These are phyloP conservation scores for Rhabdomys pumilio DNA, from an alignment of 2,797 vertebrate species.

Conservation along the genomic window DNA sequence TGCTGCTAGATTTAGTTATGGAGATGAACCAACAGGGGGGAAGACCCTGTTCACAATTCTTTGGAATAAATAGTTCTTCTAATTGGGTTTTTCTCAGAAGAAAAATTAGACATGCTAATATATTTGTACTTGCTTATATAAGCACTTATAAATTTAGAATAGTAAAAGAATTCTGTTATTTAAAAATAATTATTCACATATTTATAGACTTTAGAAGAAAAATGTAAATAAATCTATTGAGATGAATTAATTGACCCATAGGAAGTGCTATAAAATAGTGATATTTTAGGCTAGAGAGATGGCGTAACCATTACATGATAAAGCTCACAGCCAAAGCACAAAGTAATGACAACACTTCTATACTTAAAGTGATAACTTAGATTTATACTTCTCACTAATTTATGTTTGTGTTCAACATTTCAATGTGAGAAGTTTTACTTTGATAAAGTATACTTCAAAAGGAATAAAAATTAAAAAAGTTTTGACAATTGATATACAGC, in stretches of 20 bases:
- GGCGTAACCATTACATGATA: background rate
- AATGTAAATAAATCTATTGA: constrained; percentile 6
- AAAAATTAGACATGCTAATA: constrained; percentile 49
- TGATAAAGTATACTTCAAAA: constrained; percentile 6
- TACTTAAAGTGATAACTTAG: constrained; percentile 5
- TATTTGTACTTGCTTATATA: constrained; percentile 16
- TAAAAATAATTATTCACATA: constrained; percentile 36
- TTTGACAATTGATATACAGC: background rate
- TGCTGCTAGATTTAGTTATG: constrained; percentile 46
- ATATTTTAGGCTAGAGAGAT: background rate
- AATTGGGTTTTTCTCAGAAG: constrained; percentile 55
- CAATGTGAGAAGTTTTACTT: constrained; percentile 61
- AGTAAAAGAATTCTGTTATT: constrained; percentile 25
- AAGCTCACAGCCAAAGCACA: background rate
- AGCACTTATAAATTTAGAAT: constrained; percentile 45
- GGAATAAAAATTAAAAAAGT: constrained; percentile 21
- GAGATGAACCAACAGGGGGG: background rate
- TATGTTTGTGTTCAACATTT: constrained; percentile 12
- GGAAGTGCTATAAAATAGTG: background rate
- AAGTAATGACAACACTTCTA: background rate
- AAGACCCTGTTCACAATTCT: constrained; percentile 23
- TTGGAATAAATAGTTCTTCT: constrained; percentile 58
- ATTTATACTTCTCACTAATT: constrained; percentile 33
- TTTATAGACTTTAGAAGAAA: constrained; percentile 61
- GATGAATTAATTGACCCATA: constrained; percentile 41